Base-by-base conservation (phyloP, 2,888 invertebrate genomes). In the Athripsodes cinereus region DNA sequence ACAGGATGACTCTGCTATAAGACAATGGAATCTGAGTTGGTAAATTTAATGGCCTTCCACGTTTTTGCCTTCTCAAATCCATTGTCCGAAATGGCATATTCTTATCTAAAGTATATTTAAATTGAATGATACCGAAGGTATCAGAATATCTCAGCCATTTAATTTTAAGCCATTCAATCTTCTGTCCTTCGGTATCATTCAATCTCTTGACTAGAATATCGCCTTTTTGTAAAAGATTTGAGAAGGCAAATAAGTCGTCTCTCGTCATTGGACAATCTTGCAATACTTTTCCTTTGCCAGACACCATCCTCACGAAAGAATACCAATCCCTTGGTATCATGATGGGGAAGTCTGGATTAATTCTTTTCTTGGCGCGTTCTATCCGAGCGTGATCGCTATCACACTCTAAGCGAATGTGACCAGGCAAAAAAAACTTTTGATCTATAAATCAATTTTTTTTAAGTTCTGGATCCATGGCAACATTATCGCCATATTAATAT, bases 271-370 rank as follows among this genome's bases (percentile, higher is more conserved):
- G 46, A 16, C 13, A 11, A 6, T 11, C 46, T 11, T 46, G 46
- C 5, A 46, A 46, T 18, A 11, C 6, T 46, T 46, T 46, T 16
- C 46, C 46, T 6, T 46, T 46, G 13, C 18, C 18, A 13, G 46
- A 46, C 8, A 18, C 16, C 13, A 46, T 16, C n/a, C 46, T 46
- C 6, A 46, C 18, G n/a, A 46, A 46, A 16, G 46, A 46, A 18
- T 46, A 46, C 46, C 46, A 46, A 46, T 46, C 46, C 18, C 46
- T 46, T 46, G 46, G 46, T 46, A 18, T 16, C 46, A 46, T 46
- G 6, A 46, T 46, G 6, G 13, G 46, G 5, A 31, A 8, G 31
- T 46, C 6, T 6, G 46, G 46, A 16, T 18, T 18, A 46, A 46
- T 46, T 16, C 5, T 46, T 46, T 46, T 46, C n/a, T 46, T 46